Percentiles rank a stretch among this genome's conserved stretches.
These are phyloP conservation scores for Botia kubotai DNA, from an alignment of 2,797 vertebrate genomes.

Conservation along the genomic window DNA sequence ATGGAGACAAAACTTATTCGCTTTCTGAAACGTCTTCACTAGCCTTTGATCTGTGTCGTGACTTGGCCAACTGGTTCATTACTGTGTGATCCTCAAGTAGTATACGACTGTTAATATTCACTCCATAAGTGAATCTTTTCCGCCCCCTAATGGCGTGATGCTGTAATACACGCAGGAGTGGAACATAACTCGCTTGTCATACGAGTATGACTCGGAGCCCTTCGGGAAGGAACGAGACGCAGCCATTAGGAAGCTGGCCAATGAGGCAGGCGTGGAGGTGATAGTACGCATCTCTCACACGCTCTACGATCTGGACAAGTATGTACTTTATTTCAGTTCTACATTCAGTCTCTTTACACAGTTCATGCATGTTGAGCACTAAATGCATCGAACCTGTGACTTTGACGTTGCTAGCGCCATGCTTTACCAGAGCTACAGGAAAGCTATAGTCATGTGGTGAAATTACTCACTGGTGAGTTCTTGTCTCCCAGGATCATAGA, in stretches of 20 bases:
- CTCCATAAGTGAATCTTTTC: neutral
- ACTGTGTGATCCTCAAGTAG: neutral
- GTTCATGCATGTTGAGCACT: neutral
- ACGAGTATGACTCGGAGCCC: constrained; percentile 69
- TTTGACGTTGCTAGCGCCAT: neutral
- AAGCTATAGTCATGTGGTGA: neutral
- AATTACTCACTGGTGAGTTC: neutral
- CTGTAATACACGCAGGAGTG: constrained; percentile 58
- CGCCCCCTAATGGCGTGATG: neutral
- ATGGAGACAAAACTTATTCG: neutral
- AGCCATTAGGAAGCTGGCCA: constrained; percentile 68
- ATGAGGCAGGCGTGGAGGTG: constrained; percentile 66
- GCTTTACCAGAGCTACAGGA: too few relatives aligned
- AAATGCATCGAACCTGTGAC: too few relatives aligned
- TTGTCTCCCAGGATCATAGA: constrained; percentile 65
- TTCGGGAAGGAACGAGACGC: constrained; percentile 68
- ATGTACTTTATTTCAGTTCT: constrained; percentile 12
- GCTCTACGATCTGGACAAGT: constrained; percentile 69
- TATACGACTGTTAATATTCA: neutral
- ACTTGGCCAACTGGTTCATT: neutral
- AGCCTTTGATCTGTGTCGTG: neutral
- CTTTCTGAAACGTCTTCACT: neutral
- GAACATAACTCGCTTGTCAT: constrained; percentile 68
- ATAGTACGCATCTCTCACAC: constrained; percentile 68
- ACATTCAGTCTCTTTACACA: neutral